Conservation (phyloP, 2,888 invertebrate genomes). For the Caenorhabditis macrosperma region DNA sequence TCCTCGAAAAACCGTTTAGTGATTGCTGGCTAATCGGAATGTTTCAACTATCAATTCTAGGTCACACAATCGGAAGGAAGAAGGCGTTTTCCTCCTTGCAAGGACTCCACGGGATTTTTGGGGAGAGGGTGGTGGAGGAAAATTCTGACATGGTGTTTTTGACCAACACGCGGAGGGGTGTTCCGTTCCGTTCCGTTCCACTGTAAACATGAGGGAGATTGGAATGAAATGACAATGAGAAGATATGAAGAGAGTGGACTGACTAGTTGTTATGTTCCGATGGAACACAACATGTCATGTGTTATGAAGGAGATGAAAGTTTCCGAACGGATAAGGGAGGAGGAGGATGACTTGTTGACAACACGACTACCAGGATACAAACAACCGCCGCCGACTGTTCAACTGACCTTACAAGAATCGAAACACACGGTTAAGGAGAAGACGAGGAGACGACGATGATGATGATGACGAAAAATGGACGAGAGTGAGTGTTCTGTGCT, state of each 20-base stretch:
- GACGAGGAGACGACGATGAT: background rate
- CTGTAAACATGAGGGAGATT: conserved; percentile 26
- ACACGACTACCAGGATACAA: background rate
- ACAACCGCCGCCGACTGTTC: too few species aligned
- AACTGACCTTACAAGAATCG: background rate
- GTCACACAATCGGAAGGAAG: background rate
- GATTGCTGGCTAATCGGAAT: background rate
- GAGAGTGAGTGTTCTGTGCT: conserved; percentile 48
- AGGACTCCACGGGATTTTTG: background rate
- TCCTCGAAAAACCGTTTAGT: too few species aligned
- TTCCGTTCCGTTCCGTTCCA: conserved; percentile 17
- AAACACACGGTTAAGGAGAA: background rate
- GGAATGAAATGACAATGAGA: conserved; percentile 27
- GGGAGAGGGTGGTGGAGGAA: background rate
- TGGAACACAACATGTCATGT: background rate
- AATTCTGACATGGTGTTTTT: conserved; percentile 4
- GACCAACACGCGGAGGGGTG: conserved; percentile 6
- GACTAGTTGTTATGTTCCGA: background rate
- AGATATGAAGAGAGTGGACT: conserved; percentile 5
- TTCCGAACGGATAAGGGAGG: background rate
- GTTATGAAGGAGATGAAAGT: background rate
- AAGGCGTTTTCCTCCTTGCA: background rate
- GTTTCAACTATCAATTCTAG: background rate
- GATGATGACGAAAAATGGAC: conserved; percentile 10
- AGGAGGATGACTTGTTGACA: background rate